phyloP scores from a whole-genome alignment of 1,140 invertebrate genomes.

The Nasonia longicornis region DNA sequence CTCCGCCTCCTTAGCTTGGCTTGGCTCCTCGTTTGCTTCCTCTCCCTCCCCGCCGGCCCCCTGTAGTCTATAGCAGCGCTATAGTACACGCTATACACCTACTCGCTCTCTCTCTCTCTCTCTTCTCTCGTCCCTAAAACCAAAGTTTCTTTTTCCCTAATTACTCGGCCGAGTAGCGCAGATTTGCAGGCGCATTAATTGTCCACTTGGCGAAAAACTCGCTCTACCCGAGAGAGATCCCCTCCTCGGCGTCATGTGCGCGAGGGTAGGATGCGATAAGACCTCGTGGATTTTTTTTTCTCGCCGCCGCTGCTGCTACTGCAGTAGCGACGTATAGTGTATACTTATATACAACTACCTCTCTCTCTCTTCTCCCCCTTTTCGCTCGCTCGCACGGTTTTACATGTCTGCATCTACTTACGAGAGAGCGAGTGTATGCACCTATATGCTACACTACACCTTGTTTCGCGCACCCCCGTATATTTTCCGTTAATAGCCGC shows the following conservation, averaged over 20 bases:
- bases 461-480: neutral
- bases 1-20: neutral
- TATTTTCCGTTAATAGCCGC: constrained; percentile 29
- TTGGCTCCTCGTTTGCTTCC: neutral
- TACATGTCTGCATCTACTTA: constrained; percentile 4
- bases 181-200: constrained; percentile 1
- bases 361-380: neutral
- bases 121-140: constrained; percentile 1
- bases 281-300: neutral
- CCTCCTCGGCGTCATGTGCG: neutral
- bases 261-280: neutral
- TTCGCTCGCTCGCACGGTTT: neutral
- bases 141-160: constrained; percentile 1
- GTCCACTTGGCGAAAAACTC: neutral
- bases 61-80: neutral
- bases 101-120: neutral
- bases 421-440: neutral
- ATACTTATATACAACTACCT: neutral
- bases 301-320: neutral
- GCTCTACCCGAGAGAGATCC: neutral
- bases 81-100: neutral
- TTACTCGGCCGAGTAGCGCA: neutral
- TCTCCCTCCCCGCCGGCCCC: neutral
- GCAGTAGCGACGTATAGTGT: neutral
- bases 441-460: neutral